Evolutionary conservation across 1,140 invertebrate genomes (phyloP).

Genomic region (Penaeus vannamei): DNA sequence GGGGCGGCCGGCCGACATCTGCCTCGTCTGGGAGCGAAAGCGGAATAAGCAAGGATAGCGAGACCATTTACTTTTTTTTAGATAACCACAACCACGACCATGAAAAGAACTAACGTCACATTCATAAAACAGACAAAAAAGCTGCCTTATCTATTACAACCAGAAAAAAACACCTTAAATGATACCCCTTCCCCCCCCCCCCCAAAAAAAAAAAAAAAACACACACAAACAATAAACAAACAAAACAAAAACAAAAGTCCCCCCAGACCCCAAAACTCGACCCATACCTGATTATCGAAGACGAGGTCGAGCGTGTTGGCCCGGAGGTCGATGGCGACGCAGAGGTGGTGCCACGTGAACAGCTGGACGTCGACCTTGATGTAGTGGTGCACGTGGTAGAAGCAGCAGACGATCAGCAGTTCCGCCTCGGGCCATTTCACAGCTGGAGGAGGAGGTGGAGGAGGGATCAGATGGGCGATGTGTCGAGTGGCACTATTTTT

Average conservation of each 20-base stretch:
- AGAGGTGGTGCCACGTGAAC: slow-evolving; percentile 15
- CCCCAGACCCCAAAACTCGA: neutral
- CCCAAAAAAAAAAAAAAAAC: too few relatives aligned
- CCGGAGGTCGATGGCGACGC: neutral
- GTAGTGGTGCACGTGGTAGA: slow-evolving; percentile 1
- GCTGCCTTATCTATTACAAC: too few relatives aligned
- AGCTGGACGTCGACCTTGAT: neutral
- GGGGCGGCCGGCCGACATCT: neutral
- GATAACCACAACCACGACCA: too few relatives aligned
- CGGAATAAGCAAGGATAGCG: neutral
- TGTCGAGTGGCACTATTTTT: too few relatives aligned
- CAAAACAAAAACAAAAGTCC: too few relatives aligned
- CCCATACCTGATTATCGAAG: neutral
- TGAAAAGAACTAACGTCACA: too few relatives aligned
- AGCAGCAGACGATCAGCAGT: neutral
- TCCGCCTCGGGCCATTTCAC: neutral
- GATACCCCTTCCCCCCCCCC: too few relatives aligned
- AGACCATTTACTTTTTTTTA: too few relatives aligned
- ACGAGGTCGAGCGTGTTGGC: neutral
- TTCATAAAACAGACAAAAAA: too few relatives aligned
- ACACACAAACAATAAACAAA: too few relatives aligned
- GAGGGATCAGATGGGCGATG: too few relatives aligned
- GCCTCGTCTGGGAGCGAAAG: neutral
- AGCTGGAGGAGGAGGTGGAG: neutral
- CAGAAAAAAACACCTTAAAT: too few relatives aligned